Percentiles rank a stretch among this genome's conserved stretches.
phyloP scores from a whole-genome alignment of 92 coral and sea anemone genomes.

The Pocillopora grandis region DNA sequence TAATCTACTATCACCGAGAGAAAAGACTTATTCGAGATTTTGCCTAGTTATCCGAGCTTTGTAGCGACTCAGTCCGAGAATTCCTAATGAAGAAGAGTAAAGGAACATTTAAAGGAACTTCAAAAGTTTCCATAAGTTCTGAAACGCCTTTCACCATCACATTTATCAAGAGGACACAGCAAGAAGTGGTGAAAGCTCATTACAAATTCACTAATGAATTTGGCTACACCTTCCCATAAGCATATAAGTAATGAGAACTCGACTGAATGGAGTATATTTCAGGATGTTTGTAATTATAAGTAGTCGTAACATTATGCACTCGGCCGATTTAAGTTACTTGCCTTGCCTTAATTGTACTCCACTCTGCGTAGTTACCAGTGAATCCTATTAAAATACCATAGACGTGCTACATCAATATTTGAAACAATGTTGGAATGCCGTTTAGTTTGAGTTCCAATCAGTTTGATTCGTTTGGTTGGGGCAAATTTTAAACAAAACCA shows the following conservation, averaged over 20 bases:
- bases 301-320: neutral
- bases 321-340: too few species aligned
- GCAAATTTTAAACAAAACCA: neutral
- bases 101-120: conserved; percentile 25
- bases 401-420: neutral
- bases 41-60: too few species aligned
- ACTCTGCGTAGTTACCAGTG: too few species aligned
- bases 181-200: conserved; percentile 10
- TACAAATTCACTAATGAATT: neutral
- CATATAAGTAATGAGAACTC: neutral
- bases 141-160: conserved; percentile 17
- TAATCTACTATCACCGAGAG: too few species aligned
- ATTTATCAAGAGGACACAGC: conserved; percentile 24
- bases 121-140: neutral
- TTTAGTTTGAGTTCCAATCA: neutral
- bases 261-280: neutral
- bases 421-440: neutral
- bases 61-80: too few species aligned
- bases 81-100: neutral
- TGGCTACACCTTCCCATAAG: neutral
- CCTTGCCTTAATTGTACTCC: too few species aligned
- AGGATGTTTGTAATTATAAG: too few species aligned
- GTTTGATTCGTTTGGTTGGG: neutral
- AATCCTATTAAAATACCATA: too few species aligned
- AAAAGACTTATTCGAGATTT: too few species aligned